Evolutionary conservation across 2,797 vertebrate species (phyloP).

Genomic region (Danionella dracula): DNA sequence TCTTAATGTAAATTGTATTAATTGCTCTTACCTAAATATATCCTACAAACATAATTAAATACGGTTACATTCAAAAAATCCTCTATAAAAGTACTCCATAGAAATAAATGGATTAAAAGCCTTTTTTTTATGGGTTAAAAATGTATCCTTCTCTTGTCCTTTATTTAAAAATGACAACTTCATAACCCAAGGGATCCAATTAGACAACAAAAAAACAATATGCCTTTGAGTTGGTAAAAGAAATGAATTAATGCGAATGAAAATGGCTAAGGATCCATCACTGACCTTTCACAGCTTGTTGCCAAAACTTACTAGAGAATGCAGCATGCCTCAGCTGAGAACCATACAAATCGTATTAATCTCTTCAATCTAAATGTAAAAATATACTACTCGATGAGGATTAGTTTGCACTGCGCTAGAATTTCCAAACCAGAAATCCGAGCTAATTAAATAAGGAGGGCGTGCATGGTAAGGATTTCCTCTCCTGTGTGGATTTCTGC

Average conservation of each 20-base stretch:
- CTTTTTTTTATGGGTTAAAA: too few relatives aligned
- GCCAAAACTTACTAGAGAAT: background rate
- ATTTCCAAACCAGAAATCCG: background rate
- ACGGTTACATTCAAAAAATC: too few relatives aligned
- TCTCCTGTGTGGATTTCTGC: conserved; percentile 17
- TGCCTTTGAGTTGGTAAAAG: background rate
- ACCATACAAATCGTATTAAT: background rate
- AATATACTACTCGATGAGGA: background rate
- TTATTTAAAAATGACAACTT: background rate
- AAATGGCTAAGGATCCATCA: too few relatives aligned
- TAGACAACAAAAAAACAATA: background rate
- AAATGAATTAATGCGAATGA: too few relatives aligned
- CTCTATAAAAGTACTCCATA: too few relatives aligned
- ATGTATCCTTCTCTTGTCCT: too few relatives aligned
- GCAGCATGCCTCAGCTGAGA: background rate
- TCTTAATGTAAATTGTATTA: too few relatives aligned
- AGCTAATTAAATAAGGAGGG: background rate
- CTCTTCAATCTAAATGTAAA: background rate
- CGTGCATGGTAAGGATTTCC: background rate
- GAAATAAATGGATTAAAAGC: too few relatives aligned
- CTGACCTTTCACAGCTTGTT: too few relatives aligned
- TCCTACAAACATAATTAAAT: too few relatives aligned
- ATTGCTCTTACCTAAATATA: too few relatives aligned
- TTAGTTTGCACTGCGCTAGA: background rate
- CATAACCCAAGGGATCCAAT: background rate